phyloP scores from a whole-genome alignment of 2,113 vertebrate genomes.

The Hemibagrus wyckioides region DNA sequence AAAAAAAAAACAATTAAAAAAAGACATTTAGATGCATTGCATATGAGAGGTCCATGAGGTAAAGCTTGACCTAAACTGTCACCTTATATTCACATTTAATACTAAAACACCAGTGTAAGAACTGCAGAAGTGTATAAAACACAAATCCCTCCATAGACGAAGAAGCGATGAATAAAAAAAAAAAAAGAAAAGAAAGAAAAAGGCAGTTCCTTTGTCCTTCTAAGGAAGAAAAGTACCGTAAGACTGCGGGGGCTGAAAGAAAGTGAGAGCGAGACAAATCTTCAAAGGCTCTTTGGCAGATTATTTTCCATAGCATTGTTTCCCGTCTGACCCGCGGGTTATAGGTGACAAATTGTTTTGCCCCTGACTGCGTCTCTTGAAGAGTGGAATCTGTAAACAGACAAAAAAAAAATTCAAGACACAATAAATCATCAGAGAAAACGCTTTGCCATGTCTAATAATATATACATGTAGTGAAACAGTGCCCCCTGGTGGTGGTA shows the following conservation, averaged over 20 bases:
- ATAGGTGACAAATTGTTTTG: slow-evolving; percentile 59
- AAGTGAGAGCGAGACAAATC: slow-evolving; percentile 25
- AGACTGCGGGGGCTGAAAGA: neutral
- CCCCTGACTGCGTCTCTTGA: slow-evolving; percentile 61
- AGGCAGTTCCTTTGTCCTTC: neutral
- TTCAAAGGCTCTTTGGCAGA: neutral
- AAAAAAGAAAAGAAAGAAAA: too few species aligned
- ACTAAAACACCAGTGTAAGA: slow-evolving; percentile 23
- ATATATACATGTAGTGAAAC: neutral
- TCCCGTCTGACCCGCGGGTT: slow-evolving; percentile 27
- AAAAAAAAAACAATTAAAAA: neutral
- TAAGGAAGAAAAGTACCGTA: slow-evolving; percentile 12
- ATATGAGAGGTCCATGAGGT: slow-evolving; percentile 11
- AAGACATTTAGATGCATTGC: neutral
- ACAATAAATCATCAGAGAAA: neutral
- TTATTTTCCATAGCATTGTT: slow-evolving; percentile 5
- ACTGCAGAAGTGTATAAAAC: neutral
- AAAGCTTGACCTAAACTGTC: neutral
- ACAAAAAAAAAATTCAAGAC: slow-evolving; percentile 40
- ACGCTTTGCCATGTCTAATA: neutral
- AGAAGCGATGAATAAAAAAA: neutral
- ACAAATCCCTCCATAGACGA: neutral
- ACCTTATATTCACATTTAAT: slow-evolving; percentile 7
- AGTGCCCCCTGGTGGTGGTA: neutral
- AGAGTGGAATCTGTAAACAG: slow-evolving; percentile 60